Conservation (phyloP, 2,888 invertebrate species). For the Charanyca ferruginea region DNA sequence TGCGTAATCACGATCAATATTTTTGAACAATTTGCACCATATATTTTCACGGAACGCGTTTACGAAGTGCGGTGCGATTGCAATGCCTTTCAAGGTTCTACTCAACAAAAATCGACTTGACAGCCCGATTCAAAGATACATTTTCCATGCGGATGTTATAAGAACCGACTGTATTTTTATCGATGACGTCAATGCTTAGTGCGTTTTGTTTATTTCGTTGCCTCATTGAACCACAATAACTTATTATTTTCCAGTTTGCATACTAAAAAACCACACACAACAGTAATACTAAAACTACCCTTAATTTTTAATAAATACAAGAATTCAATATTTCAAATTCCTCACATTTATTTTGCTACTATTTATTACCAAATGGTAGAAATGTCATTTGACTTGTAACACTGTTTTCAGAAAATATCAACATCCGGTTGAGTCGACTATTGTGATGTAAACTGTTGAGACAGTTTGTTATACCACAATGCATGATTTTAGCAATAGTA, state of each 20-base stretch:
- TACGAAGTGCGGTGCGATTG: constrained; percentile 72
- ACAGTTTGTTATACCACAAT: no score
- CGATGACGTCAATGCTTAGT: constrained; percentile 79
- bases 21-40: constrained; percentile 65
- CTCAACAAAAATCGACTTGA: constrained; percentile 69
- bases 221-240: background rate
- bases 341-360: background rate
- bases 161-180: constrained; percentile 82
- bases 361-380: constrained; percentile 21
- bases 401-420: background rate
- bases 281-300: background rate
- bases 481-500: background rate
- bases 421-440: constrained; percentile 16
- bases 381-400: constrained; percentile 23
- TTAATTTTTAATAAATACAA: background rate
- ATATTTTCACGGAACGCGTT: constrained; percentile 67
- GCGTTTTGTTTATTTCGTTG: constrained; percentile 77
- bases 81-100: constrained; percentile 75
- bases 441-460: no score
- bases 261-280: background rate
- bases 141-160: constrained; percentile 70
- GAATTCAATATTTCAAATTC: background rate
- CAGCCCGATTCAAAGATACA: constrained; percentile 60
- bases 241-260: background rate
- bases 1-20: constrained; percentile 54